These are phyloP conservation scores for Pleuronectes platessa DNA, from an alignment of 2,113 vertebrate genomes.

Conservation along the genomic window DNA sequence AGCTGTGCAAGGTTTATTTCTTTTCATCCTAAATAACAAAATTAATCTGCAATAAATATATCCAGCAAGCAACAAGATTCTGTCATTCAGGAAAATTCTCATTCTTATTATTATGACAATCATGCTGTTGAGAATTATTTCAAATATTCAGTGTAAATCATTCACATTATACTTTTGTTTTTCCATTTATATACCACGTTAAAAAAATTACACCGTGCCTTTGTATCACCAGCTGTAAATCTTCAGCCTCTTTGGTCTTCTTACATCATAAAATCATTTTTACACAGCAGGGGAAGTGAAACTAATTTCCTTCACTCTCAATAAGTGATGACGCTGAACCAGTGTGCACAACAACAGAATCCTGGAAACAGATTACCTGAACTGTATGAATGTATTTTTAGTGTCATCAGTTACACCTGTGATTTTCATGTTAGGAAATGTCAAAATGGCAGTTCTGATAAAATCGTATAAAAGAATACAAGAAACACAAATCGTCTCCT, in stretches of 20 bases:
- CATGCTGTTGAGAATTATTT: conserved; percentile 9
- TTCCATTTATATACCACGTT: no score
- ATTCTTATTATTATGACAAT: conserved; percentile 8
- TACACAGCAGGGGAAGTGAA: no score
- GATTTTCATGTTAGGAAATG: no score
- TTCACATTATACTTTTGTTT: background rate
- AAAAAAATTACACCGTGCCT: background rate
- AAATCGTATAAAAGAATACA: no score
- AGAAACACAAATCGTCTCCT: no score
- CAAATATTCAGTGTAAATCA: background rate
- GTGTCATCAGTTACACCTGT: no score
- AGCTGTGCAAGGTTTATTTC: background rate
- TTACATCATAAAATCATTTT: background rate
- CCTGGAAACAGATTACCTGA: no score
- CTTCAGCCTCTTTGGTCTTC: conserved; percentile 14
- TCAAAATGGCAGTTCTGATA: no score
- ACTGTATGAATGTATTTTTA: no score
- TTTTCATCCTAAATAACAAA: background rate
- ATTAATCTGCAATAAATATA: conserved; percentile 28
- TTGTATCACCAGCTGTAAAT: background rate
- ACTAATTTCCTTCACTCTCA: no score
- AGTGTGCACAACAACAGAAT: no score
- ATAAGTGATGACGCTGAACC: no score
- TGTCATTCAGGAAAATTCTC: conserved; percentile 7
- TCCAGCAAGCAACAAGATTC: conserved; percentile 8